Evolutionary conservation across 2,113 vertebrate species (phyloP).

Genomic region (Paedocypris sp.): DNA sequence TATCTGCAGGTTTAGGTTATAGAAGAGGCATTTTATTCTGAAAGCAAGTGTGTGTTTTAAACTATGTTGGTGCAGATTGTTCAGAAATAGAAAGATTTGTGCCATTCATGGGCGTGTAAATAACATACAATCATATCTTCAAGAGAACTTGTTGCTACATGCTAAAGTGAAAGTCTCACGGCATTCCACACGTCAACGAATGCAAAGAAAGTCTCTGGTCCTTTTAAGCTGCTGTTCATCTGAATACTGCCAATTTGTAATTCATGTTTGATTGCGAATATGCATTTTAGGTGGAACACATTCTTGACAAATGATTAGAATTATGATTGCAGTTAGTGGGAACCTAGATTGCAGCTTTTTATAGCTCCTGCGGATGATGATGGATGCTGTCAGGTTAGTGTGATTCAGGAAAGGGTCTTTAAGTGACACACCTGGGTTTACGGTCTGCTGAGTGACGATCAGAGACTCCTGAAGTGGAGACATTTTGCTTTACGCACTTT

Average conservation of each 20-base stretch:
- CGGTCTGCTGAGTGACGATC: neutral
- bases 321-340: constrained; percentile 27
- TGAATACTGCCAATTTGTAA: constrained; percentile 35
- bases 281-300: neutral
- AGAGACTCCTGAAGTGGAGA: no score
- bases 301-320: constrained; percentile 28
- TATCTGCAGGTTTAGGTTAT: no score
- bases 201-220: constrained; percentile 9
- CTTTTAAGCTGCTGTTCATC: neutral
- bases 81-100: no score
- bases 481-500: no score
- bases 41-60: no score
- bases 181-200: no score
- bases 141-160: no score
- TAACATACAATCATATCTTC: no score
- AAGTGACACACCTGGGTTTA: constrained; percentile 27
- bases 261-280: constrained; percentile 22
- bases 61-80: no score
- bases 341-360: constrained; percentile 36
- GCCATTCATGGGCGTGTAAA: no score
- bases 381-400: constrained; percentile 21
- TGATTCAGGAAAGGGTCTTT: constrained; percentile 22
- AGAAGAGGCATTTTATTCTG: no score
- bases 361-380: constrained; percentile 17
- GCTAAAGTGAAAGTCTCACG: no score